Conservation (phyloP, 2,888 invertebrate species). For the Platynereis dumerilii region DNA sequence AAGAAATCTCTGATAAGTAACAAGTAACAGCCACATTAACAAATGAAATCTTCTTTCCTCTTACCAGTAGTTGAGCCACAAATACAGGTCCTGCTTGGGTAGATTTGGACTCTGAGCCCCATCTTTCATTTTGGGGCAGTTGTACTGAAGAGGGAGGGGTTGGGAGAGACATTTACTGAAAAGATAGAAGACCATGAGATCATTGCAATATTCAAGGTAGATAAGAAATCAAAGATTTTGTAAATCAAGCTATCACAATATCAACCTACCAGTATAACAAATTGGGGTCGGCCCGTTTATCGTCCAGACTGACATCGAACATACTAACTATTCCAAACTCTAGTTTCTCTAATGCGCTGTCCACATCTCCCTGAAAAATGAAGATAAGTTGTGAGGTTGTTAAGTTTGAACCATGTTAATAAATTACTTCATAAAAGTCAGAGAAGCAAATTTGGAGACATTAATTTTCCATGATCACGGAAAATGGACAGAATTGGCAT, state of each 20-base stretch:
- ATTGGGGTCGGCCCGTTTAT: conserved; percentile 4
- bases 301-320: background rate
- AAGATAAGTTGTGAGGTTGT: too few species aligned
- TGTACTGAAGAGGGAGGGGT: background rate
- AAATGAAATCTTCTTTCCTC: background rate
- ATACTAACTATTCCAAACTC: background rate
- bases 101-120: background rate
- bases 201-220: too few species aligned
- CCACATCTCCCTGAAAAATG: too few species aligned
- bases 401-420: too few species aligned
- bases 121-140: background rate
- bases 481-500: too few species aligned
- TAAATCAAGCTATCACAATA: too few species aligned
- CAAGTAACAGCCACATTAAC: too few species aligned
- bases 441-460: too few species aligned
- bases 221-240: too few species aligned
- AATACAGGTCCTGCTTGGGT: background rate
- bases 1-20: too few species aligned
- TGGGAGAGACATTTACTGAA: background rate
- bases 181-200: background rate
- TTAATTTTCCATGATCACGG: too few species aligned
- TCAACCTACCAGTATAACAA: background rate
- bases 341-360: background rate
- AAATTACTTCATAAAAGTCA: too few species aligned
- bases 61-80: conserved; percentile 9